phyloP scores from a whole-genome alignment of 2,113 vertebrate species.

The Picathartes gymnocephalus region DNA sequence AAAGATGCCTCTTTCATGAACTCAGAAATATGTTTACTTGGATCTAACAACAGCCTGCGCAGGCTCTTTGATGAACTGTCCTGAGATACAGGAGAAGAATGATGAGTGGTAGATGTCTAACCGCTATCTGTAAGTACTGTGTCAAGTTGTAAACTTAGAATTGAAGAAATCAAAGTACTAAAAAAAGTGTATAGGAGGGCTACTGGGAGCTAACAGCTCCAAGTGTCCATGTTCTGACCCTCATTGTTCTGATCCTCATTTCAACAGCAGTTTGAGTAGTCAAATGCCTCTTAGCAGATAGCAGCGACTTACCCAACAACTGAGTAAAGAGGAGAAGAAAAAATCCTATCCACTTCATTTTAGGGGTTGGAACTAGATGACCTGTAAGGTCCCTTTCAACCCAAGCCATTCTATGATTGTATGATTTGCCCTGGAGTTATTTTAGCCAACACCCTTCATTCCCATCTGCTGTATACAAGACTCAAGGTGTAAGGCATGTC shows the following conservation, averaged over 20 bases:
- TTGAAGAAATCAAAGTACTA: background rate
- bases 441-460: background rate
- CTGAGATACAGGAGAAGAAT: background rate
- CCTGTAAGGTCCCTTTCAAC: background rate
- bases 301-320: background rate
- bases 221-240: background rate
- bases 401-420: background rate
- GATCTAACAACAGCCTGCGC: background rate
- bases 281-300: background rate
- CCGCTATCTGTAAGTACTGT: background rate
- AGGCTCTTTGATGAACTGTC: background rate
- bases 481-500: background rate
- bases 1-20: slow-evolving; percentile 29
- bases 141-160: background rate
- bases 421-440: background rate
- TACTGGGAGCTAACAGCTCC: background rate
- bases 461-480: background rate
- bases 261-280: background rate
- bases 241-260: background rate
- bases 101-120: background rate
- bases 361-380: background rate
- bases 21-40: slow-evolving; percentile 61
- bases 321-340: background rate
- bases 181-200: background rate
- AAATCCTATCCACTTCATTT: background rate